These are phyloP conservation scores for Dryoscopus gambensis DNA, from an alignment of 2,113 vertebrate species.

Conservation along the genomic window DNA sequence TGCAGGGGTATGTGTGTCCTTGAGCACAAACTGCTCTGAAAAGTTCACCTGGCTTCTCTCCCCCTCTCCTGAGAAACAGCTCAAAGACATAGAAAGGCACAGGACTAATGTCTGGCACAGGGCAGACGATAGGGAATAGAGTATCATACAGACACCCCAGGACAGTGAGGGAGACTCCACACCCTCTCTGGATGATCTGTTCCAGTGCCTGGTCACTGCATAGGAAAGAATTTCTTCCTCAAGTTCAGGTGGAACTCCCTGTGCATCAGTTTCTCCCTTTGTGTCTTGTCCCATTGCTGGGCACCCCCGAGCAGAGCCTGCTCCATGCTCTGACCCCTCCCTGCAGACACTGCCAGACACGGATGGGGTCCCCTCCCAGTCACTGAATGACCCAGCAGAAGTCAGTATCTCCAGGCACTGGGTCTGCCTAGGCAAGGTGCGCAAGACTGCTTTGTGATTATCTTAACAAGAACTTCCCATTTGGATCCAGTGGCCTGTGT, in stretches of 20 bases:
- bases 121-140: too few relatives aligned
- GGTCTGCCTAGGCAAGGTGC: neutral
- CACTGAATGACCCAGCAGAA: neutral
- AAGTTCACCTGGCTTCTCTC: too few relatives aligned
- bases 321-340: neutral
- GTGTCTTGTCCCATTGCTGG: neutral
- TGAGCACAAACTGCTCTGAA: too few relatives aligned
- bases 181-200: neutral
- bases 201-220: rapidly evolving
- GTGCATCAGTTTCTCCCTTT: rapidly evolving
- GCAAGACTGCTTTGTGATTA: neutral
- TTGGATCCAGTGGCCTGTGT: neutral
- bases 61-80: too few relatives aligned
- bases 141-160: too few relatives aligned
- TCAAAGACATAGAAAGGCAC: too few relatives aligned
- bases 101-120: too few relatives aligned
- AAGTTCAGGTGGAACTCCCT: too few relatives aligned
- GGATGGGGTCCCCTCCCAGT: too few relatives aligned
- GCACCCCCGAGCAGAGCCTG: neutral
- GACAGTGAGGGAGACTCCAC: neutral
- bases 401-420: neutral
- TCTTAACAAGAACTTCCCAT: neutral
- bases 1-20: too few relatives aligned
- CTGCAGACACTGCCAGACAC: neutral
- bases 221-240: neutral